Evolutionary conservation across 2,797 vertebrate species (phyloP), one percentile per base, ranked within the genome.

Genomic region (Lepus oiostolus): DNA sequence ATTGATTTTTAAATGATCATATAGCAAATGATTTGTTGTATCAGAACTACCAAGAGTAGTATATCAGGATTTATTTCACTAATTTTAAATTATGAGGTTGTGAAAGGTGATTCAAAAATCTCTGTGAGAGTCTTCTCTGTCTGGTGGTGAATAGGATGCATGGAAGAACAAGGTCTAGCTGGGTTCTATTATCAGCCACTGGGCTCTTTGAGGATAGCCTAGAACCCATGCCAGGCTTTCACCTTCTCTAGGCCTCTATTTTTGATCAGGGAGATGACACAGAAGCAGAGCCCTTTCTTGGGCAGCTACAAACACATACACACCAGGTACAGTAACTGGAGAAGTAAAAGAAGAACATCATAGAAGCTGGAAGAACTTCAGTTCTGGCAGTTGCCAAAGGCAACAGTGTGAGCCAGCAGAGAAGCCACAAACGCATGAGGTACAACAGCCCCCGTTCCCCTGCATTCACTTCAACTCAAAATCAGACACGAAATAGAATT

Each of bases 371-470:
- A 30, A 16, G 28, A 32, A 42, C 12, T 38, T n/a, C 11, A 13
- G 71, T 52, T 75, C 24, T 30, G 71, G 28, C 32, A 28, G 54
- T 63, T 22, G 38, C 28, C 16, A 7, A 10, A 4, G 21, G 8
- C 16, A 22, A 4, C 1, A 3, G 26, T 4, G 5, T 12, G 65
- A 22, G 7, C 42, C 54, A 12, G 52, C 16, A 28, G 21, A 2
- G 3, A 14, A 52, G 32, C 21, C 32, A 52, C 5, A 14, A 9
- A 0, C 24, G n/a, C 9, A 1, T 17, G 10, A 42, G 10, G 2
- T 2, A 4, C 16, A 7, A 4, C 9, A 19, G 21, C 28, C n/a
- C 42, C 58, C 26, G n/a, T 19, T 2, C 4, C 4, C 42, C 47
- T 42, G 65, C 14, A 14, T 7, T 52, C 32, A 76, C 22, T 17